Percentiles rank a stretch among this genome's conserved stretches.
phyloP scores from a whole-genome alignment of 2,888 invertebrate species.

The Hydropsyche betteni region DNA sequence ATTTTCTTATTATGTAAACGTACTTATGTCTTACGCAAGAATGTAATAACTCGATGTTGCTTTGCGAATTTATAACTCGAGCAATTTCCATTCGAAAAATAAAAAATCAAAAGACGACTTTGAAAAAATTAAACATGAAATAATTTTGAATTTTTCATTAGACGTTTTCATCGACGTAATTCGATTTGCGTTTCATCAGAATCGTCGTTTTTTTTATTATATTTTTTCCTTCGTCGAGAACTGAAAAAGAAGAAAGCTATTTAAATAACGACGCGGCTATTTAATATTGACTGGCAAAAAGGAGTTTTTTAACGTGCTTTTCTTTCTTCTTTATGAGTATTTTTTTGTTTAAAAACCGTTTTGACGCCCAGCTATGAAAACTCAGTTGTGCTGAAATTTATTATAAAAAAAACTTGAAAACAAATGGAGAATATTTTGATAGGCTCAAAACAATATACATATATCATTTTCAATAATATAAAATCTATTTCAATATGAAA shows the following conservation, averaged over 20 bases:
- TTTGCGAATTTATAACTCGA: too few species aligned
- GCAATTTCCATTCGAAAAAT: not conserved
- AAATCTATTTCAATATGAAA: too few species aligned
- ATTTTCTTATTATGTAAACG: too few species aligned
- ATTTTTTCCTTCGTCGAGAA: not conserved
- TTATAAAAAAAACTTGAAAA: not conserved
- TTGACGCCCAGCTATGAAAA: constrained; percentile 13
- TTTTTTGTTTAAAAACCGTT: constrained; percentile 12
- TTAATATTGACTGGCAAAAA: not conserved
- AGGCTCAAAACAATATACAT: constrained; percentile 3
- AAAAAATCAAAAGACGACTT: not conserved
- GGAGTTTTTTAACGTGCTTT: constrained; percentile 4
- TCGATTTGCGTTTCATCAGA: constrained; percentile 13
- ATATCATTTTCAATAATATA: too few species aligned
- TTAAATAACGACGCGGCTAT: constrained; percentile 16
- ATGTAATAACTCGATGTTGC: too few species aligned
- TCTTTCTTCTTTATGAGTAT: not conserved
- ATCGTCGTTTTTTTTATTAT: not conserved
- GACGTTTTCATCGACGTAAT: constrained; percentile 13
- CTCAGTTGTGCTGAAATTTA: not conserved
- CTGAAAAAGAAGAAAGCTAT: not conserved
- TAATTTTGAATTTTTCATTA: too few species aligned
- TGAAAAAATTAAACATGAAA: too few species aligned
- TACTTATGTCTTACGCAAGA: too few species aligned
- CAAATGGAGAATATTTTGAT: constrained; percentile 4